Conservation (phyloP, 2,797 vertebrate species). For the Columba guinea region DNA sequence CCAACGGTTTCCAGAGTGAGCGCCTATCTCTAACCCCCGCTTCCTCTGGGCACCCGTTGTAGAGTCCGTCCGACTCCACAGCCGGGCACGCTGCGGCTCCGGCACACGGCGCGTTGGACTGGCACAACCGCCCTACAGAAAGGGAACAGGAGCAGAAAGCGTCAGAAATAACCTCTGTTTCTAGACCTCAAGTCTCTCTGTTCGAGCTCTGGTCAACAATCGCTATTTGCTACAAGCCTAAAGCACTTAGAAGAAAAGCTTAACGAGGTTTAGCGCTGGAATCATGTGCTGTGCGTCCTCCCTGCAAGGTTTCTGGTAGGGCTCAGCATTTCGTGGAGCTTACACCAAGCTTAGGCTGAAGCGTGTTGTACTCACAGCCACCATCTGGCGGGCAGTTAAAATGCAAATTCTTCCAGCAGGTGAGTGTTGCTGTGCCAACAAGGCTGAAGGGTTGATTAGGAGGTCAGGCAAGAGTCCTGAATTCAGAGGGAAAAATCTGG, state of each 20-base stretch:
- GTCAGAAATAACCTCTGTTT: neutral
- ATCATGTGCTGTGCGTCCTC: neutral
- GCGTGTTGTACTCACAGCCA: neutral
- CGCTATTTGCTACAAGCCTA: neutral
- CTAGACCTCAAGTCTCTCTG: neutral
- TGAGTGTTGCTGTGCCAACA: neutral
- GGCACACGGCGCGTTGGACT: slow-evolving; percentile 76
- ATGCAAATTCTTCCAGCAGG: neutral
- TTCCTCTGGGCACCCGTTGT: slow-evolving; percentile 86
- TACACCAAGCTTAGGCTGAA: neutral
- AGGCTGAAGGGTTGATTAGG: neutral
- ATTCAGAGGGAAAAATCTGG: neutral
- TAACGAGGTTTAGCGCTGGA: neutral
- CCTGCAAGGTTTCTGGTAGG: neutral
- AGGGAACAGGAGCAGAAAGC: slow-evolving; percentile 17
- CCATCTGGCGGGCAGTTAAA: neutral
- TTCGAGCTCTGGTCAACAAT: neutral
- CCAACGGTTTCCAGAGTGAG: slow-evolving; percentile 89
- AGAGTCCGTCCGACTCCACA: slow-evolving; percentile 70
- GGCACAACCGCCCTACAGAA: slow-evolving; percentile 87
- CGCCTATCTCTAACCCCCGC: slow-evolving; percentile 77
- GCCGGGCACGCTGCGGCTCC: slow-evolving; percentile 73
- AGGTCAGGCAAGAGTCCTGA: neutral
- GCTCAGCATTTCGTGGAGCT: neutral
- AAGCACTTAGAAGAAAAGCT: neutral